Evolutionary conservation across 2,113 vertebrate species (phyloP).

Genomic region (Regulus satrapa): DNA sequence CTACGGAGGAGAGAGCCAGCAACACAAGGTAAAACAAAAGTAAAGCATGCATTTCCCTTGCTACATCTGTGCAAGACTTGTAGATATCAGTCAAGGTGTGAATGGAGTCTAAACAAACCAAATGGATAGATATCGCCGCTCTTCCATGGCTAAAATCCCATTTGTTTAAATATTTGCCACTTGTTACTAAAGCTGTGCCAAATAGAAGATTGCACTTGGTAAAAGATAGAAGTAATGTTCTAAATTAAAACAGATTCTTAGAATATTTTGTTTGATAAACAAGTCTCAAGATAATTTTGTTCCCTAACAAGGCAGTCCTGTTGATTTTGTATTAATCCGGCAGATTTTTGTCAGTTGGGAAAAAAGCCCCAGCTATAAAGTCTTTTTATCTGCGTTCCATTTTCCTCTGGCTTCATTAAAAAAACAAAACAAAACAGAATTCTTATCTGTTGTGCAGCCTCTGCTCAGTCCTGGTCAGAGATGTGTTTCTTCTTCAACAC

Average conservation of each 20-base stretch:
- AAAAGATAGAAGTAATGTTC: slow-evolving; percentile 12
- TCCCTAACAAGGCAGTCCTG: slow-evolving; percentile 6
- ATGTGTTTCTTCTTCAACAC: slow-evolving; percentile 17
- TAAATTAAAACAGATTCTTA: slow-evolving; percentile 43
- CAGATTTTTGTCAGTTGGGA: slow-evolving; percentile 46
- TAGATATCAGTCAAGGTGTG: neutral
- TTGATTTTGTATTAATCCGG: slow-evolving; percentile 50
- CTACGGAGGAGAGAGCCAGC: neutral
- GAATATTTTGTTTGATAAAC: slow-evolving; percentile 43
- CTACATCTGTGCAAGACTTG: neutral
- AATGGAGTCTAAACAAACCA: slow-evolving; percentile 21
- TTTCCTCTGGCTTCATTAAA: slow-evolving; percentile 52
- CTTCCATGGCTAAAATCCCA: neutral
- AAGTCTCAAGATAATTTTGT: slow-evolving; percentile 64
- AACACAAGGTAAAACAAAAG: neutral
- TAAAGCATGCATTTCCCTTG: neutral
- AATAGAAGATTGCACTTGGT: neutral
- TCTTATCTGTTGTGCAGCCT: slow-evolving; percentile 59
- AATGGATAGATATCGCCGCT: neutral
- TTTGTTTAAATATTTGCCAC: slow-evolving; percentile 35
- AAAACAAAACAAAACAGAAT: too few species aligned
- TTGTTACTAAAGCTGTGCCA: slow-evolving; percentile 13
- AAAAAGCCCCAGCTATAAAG: neutral
- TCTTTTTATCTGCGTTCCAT: slow-evolving; percentile 67
- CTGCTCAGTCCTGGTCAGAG: slow-evolving; percentile 38